Evolutionary conservation across 1,140 invertebrate genomes (phyloP), one percentile per base, ranked within the genome.

Genomic region (Megalonaias nervosa): DNA sequence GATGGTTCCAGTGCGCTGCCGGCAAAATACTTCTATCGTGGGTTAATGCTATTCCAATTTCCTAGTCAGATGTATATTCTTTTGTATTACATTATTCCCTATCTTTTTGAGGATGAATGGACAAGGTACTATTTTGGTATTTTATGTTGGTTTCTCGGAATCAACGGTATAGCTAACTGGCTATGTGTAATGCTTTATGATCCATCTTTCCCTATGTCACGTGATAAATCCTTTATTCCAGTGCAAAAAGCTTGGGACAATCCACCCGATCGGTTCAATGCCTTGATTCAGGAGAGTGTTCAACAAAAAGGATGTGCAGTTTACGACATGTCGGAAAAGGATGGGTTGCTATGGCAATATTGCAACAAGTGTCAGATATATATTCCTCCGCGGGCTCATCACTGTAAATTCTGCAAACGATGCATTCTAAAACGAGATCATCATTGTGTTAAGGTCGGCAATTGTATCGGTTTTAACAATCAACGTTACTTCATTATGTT

Each of bases 401-500:
- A 65, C 62, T 65, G 62, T 31, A 15, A 14, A 21, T 23, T 31
- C 3, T 65, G 62, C 62, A 65, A 65, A 21, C 21, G 31, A 31
- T 65, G 62, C 16, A 65, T 65, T 19, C 31, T 65, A n/a, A 65
- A 65, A 65, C 62, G 62, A 21, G 62, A 65, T 65, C 62, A 65
- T 31, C 62, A 65, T 31, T 65, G 62, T 65, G 15, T 23, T 65
- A 21, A 23, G 62, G 31, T 31, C 1, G 62, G 62, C 62, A 31
- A 23, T 31, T 65, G 62, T 9, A 31, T 65, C 62, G 62, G 62
- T 0, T 31, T 23, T 65, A 23, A 65, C 19, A 65, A 65, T 31
- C 62, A 65, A 84, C 92, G 97, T 84, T 98, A 96, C 89, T 99
- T 98, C 87, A 91, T 97, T 3, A 93, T 94, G 83, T 95, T 97